phyloP scores from a whole-genome alignment of 2,888 invertebrate genomes.

The Adelognathus sp. region DNA sequence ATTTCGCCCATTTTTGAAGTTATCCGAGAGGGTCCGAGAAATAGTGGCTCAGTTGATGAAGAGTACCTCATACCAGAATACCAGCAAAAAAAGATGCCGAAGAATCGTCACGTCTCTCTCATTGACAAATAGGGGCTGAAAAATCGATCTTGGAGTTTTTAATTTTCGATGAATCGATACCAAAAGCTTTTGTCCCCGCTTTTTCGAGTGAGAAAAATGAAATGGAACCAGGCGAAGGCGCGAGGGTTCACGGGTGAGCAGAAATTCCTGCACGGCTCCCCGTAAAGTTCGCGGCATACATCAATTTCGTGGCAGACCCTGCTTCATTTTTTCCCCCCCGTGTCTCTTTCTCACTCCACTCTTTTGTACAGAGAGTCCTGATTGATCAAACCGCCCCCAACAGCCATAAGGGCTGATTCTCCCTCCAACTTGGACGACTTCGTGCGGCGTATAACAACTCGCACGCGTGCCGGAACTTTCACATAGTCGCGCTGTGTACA shows the following conservation, averaged over 20 bases:
- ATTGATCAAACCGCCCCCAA: constrained; percentile 72
- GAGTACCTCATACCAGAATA: too few species aligned
- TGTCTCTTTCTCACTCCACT: constrained; percentile 28
- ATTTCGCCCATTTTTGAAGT: too few species aligned
- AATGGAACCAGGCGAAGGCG: background rate
- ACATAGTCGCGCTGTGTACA: constrained; percentile 23
- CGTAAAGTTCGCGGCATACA: constrained; percentile 1
- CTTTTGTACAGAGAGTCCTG: constrained; percentile 59
- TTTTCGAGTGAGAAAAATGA: background rate
- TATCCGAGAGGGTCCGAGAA: background rate
- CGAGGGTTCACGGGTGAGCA: background rate
- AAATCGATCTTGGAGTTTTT: too few species aligned
- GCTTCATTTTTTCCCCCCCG: constrained; percentile 1
- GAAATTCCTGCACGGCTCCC: constrained; percentile 27
- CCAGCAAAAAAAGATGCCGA: too few species aligned
- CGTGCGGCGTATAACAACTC: constrained; percentile 72
- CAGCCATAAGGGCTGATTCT: constrained; percentile 45
- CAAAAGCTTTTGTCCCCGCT: background rate
- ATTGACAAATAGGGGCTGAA: too few species aligned
- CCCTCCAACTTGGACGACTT: constrained; percentile 13
- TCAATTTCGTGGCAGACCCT: constrained; percentile 7
- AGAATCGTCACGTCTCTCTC: too few species aligned
- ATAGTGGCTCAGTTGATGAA: too few species aligned
- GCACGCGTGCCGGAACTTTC: constrained; percentile 71
- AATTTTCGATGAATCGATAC: too few species aligned